Conservation (phyloP, 2,797 vertebrate species). For the Sparidentex hasta region DNA sequence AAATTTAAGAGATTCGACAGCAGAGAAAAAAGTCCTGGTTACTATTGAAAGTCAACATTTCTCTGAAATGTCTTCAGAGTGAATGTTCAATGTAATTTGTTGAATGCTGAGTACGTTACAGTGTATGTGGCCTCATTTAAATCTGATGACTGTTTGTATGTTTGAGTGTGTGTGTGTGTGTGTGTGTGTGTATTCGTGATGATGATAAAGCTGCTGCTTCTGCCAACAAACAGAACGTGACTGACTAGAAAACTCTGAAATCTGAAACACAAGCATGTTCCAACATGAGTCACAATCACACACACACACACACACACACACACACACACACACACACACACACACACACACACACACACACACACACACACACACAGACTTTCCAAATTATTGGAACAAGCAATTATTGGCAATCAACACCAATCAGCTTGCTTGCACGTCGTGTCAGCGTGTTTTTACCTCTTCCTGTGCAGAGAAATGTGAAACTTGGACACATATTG, state of each 20-base stretch:
- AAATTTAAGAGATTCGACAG: background rate
- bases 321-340: constrained; percentile 47
- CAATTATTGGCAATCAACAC: constrained; percentile 55
- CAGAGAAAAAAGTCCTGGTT: background rate
- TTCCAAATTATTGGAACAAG: constrained; percentile 56
- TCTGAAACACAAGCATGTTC: constrained; percentile 68
- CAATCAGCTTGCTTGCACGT: constrained; percentile 37
- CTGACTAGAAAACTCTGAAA: constrained; percentile 67
- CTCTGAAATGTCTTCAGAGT: background rate
- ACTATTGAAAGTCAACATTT: background rate
- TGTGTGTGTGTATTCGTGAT: constrained; percentile 43
- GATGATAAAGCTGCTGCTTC: constrained; percentile 54
- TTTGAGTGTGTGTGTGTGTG: constrained; percentile 26
- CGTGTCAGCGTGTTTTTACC: constrained; percentile 32
- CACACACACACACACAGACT: constrained; percentile 43
- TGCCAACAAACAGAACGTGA: constrained; percentile 76
- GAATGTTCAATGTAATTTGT: background rate
- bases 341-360: constrained; percentile 54
- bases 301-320: constrained; percentile 47
- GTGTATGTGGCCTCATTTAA: constrained; percentile 21
- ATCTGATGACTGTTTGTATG: constrained; percentile 17
- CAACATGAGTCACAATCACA: constrained; percentile 73
- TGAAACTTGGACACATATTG: constrained; percentile 30
- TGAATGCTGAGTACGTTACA: background rate
- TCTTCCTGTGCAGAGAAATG: constrained; percentile 43